phyloP scores from a whole-genome alignment of 2,888 invertebrate species.

The Polydrusus pterygomalis region DNA sequence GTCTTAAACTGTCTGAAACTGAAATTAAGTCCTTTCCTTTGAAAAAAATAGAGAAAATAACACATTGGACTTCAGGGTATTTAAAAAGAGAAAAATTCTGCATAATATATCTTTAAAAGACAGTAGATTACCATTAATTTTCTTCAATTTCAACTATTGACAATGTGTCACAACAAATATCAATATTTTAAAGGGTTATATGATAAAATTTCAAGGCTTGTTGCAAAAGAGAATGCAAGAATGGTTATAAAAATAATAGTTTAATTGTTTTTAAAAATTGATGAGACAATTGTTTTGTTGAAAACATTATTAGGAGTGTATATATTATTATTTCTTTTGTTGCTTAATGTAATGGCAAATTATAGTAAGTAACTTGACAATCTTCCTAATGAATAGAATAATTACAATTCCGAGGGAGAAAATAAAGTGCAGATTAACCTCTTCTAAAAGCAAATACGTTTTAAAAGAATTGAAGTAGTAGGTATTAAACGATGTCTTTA shows the following conservation, averaged over 20 bases:
- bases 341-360: neutral
- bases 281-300: neutral
- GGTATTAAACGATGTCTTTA: neutral
- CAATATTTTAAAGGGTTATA: conserved; percentile 20
- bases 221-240: neutral
- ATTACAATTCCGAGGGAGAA: neutral
- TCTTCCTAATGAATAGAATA: neutral
- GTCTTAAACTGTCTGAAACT: too few relatives aligned
- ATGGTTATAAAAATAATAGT: neutral
- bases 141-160: too few relatives aligned
- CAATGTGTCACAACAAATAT: neutral
- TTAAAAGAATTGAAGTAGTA: neutral
- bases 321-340: neutral
- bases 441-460: neutral
- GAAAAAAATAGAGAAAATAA: too few relatives aligned
- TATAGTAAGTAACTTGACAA: neutral
- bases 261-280: conserved; percentile 1
- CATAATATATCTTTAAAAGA: too few relatives aligned
- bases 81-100: too few relatives aligned
- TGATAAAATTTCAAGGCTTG: neutral
- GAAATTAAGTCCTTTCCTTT: too few relatives aligned
- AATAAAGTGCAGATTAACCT: neutral
- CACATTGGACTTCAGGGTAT: too few relatives aligned
- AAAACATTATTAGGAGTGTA: neutral
- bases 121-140: too few relatives aligned